A percentile compares a stretch with the other conserved stretches of the same genome.
phyloP scores from a whole-genome alignment of 2,113 vertebrate genomes.

The Podarcis raffonei region DNA sequence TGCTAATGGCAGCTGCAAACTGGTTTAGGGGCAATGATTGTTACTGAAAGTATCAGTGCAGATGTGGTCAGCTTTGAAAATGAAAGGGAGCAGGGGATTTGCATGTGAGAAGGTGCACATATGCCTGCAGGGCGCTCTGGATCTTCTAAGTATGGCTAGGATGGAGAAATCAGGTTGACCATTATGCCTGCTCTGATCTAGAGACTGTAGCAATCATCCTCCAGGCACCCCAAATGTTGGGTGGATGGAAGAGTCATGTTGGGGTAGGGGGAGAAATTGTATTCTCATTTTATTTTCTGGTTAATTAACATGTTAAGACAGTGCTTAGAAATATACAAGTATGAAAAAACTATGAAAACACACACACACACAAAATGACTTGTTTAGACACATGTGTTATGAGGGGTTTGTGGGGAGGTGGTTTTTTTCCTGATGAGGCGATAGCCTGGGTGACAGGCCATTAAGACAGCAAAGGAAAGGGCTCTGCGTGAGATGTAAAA shows the following conservation, averaged over 20 bases:
- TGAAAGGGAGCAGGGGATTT: background rate
- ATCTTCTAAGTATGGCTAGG: background rate
- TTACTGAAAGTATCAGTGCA: background rate
- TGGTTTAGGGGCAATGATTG: background rate
- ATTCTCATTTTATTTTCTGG: slow-evolving; percentile 45
- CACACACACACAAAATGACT: background rate
- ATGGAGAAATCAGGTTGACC: no score
- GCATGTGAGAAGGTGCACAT: no score
- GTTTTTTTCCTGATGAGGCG: no score
- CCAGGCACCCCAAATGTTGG: background rate
- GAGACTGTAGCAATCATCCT: background rate
- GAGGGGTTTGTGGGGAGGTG: no score
- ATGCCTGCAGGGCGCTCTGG: background rate
- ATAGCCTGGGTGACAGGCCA: no score
- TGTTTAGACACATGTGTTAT: background rate
- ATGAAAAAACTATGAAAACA: background rate
- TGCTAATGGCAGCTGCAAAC: background rate
- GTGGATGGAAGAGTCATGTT: background rate
- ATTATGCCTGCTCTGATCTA: no score
- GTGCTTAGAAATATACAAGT: slow-evolving; percentile 39
- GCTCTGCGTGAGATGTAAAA: no score
- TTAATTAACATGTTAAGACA: slow-evolving; percentile 53
- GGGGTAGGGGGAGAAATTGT: background rate
- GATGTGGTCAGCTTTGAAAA: background rate
- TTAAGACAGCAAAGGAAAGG: no score